These are phyloP conservation scores for Ictalurus furcatus DNA, from an alignment of 2,113 vertebrate genomes.

Conservation along the genomic window DNA sequence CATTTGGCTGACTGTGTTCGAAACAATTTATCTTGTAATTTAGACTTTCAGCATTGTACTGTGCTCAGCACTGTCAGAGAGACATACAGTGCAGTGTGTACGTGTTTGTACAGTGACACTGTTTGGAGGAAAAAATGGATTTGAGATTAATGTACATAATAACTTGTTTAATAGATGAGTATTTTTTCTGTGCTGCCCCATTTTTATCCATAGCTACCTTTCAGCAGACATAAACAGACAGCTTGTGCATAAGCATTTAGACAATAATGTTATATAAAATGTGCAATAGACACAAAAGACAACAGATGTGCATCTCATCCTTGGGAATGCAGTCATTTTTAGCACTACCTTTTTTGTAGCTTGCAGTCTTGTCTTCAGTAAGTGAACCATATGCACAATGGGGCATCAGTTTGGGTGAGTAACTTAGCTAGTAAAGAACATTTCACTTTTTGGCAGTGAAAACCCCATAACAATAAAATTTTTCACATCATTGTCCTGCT, in stretches of 20 bases:
- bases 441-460: not conserved
- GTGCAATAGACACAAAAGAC: not conserved
- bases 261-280: not conserved
- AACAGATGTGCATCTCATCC: not conserved
- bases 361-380: not conserved
- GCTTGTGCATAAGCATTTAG: not conserved
- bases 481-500: not conserved
- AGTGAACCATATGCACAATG: not conserved
- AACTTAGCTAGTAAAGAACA: not conserved
- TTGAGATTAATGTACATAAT: not conserved
- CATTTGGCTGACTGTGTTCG: conserved; percentile 8
- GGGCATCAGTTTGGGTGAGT: not conserved
- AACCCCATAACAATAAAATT: not conserved
- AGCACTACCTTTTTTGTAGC: not conserved
- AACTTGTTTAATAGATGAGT: not conserved
- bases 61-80: conserved; percentile 7
- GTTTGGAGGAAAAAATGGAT: not conserved
- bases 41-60: not conserved
- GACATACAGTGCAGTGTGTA: not conserved
- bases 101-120: not conserved
- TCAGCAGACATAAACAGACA: not conserved
- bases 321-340: not conserved
- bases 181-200: not conserved
- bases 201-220: not conserved
- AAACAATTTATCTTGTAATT: conserved; percentile 25